Conservation (phyloP, 2,888 invertebrate species). For the Choreutis nemorana region DNA sequence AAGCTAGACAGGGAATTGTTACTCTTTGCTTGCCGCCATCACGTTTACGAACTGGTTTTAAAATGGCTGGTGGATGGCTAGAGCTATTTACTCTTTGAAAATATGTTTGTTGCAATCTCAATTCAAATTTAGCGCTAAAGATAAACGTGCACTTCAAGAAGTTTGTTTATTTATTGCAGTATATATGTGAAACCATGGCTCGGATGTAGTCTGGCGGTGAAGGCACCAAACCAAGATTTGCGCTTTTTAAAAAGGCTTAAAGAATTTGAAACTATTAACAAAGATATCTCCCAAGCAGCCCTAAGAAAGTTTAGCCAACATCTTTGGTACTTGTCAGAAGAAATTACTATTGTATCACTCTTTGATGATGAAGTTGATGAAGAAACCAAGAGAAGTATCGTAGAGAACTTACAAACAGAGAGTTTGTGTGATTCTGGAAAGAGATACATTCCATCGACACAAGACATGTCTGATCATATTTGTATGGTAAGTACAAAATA, state of each 20-base stretch:
- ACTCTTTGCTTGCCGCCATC: conserved; percentile 11
- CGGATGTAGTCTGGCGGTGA: conserved; percentile 3
- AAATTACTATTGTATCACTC: conserved; percentile 8
- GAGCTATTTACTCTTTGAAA: not conserved
- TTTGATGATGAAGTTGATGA: conserved; percentile 10
- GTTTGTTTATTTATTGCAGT: conserved; percentile 8
- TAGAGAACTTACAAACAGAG: conserved; percentile 10
- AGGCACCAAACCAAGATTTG: conserved; percentile 2
- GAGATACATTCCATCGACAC: conserved; percentile 11
- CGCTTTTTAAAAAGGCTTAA: conserved; percentile 5
- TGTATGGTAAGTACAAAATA: conserved; percentile 4
- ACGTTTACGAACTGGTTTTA: conserved; percentile 9
- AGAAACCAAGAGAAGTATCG: conserved; percentile 8
- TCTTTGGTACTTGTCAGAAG: conserved; percentile 11
- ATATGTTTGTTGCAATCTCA: not conserved
- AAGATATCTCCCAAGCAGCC: conserved; percentile 8
- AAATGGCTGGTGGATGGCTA: conserved; percentile 7
- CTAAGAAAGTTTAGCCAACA: conserved; percentile 10
- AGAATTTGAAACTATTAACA: conserved; percentile 8
- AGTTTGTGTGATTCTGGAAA: conserved; percentile 8
- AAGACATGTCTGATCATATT: conserved; percentile 9
- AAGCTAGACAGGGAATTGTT: conserved; percentile 7
- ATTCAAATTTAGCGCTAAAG: conserved; percentile 3
- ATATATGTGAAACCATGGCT: conserved; percentile 8
- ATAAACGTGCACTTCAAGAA: conserved; percentile 5